A percentile compares a stretch with the other conserved stretches of the same genome.
Conservation (phyloP, 2,113 vertebrate species). For the Kobus ellipsiprymnus region DNA sequence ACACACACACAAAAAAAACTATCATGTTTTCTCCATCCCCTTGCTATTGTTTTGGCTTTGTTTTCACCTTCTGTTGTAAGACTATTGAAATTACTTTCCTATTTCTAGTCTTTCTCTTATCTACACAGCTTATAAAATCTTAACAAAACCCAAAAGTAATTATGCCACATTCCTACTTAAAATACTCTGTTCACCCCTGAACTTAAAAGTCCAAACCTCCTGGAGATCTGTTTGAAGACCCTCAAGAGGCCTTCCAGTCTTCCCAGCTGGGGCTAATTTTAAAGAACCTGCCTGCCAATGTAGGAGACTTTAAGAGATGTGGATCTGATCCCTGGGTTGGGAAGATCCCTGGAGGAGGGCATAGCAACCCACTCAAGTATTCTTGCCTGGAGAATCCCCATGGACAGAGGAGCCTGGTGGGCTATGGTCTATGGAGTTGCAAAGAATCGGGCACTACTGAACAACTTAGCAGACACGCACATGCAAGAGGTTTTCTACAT, state of each 20-base stretch:
- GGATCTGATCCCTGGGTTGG: background rate
- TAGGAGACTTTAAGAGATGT: background rate
- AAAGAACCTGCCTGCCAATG: background rate
- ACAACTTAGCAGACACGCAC: accelerated
- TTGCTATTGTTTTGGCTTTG: background rate
- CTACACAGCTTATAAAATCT: background rate
- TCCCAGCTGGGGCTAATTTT: background rate
- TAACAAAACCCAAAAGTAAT: background rate
- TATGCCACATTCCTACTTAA: background rate
- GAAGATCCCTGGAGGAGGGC: background rate
- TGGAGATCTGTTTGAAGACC: background rate
- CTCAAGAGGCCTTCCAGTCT: background rate
- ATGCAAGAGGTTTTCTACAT: background rate
- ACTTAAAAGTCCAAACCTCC: background rate
- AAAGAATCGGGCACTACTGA: background rate
- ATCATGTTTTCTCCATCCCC: background rate
- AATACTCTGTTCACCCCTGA: background rate
- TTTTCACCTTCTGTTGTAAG: background rate
- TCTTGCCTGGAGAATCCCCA: background rate
- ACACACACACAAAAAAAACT: background rate
- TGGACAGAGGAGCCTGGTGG: background rate
- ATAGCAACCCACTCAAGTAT: background rate
- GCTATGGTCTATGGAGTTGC: background rate
- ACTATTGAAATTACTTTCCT: background rate
- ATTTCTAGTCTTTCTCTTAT: background rate